Evolutionary conservation across 2,888 invertebrate species (phyloP).

Genomic region (Rhaphigaster nebulosa): DNA sequence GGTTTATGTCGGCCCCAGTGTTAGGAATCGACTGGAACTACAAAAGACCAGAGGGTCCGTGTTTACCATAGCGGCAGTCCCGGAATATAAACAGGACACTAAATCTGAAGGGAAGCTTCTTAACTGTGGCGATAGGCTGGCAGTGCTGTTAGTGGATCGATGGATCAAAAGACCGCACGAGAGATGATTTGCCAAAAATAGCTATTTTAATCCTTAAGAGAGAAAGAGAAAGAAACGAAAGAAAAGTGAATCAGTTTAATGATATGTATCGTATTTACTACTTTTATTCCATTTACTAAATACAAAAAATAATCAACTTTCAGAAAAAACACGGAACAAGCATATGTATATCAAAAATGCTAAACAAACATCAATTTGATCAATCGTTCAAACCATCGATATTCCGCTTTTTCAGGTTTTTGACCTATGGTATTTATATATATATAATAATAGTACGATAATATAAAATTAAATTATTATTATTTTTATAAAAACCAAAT

Average conservation of each 20-base stretch:
- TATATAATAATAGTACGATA: too few species aligned
- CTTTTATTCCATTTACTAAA: neutral
- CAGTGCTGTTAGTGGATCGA: neutral
- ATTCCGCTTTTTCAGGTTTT: too few species aligned
- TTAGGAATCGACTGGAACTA: slow-evolving; percentile 18
- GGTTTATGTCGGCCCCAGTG: slow-evolving; percentile 8
- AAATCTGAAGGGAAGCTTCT: slow-evolving; percentile 41
- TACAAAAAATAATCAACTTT: neutral
- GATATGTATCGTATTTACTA: neutral
- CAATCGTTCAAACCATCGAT: too few species aligned
- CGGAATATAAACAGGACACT: slow-evolving; percentile 49
- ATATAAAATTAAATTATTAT: too few species aligned
- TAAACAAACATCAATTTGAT: too few species aligned
- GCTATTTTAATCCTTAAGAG: neutral
- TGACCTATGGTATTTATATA: too few species aligned
- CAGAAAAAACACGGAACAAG: too few species aligned
- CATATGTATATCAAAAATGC: too few species aligned
- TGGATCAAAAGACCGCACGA: neutral
- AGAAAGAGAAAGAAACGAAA: neutral
- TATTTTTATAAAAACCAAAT: too few species aligned
- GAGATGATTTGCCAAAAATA: neutral
- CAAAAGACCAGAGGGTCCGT: slow-evolving; percentile 35
- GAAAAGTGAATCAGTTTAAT: neutral
- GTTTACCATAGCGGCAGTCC: slow-evolving; percentile 12
- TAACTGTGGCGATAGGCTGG: neutral